These are phyloP conservation scores for Amiota minor DNA, from an alignment of 2,888 invertebrate genomes.

Conservation along the genomic window DNA sequence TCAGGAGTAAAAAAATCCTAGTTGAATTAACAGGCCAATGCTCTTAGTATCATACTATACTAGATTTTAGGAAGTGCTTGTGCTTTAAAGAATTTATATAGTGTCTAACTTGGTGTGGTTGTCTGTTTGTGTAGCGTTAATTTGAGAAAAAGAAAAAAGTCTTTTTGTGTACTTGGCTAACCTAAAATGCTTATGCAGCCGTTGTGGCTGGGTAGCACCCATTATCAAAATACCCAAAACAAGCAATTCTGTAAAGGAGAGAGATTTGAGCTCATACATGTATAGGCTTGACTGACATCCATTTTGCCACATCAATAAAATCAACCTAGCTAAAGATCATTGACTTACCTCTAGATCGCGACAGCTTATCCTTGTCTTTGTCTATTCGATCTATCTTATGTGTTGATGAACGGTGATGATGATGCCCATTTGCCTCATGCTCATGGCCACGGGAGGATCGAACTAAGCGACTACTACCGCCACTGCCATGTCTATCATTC, in stretches of 20 bases:
- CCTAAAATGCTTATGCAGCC: slow-evolving; percentile 65
- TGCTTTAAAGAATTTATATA: slow-evolving; percentile 3
- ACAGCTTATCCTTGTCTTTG: slow-evolving; percentile 56
- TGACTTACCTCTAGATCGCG: slow-evolving; percentile 61
- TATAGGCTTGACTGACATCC: not conserved
- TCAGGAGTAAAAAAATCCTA: not conserved
- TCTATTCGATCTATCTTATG: slow-evolving; percentile 50
- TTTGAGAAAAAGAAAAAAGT: not conserved
- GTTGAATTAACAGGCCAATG: not conserved
- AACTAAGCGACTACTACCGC: slow-evolving; percentile 50
- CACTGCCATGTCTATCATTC: slow-evolving; percentile 22
- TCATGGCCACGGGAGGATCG: slow-evolving; percentile 56
- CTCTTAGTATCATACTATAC: not conserved
- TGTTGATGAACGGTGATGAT: slow-evolving; percentile 46
- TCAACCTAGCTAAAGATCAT: not conserved
- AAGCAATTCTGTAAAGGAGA: slow-evolving; percentile 63
- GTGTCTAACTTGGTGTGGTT: not conserved
- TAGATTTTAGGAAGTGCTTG: slow-evolving; percentile 7
- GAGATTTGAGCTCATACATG: slow-evolving; percentile 30
- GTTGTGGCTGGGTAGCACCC: slow-evolving; percentile 67
- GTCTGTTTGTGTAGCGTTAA: slow-evolving; percentile 13
- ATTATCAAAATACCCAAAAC: slow-evolving; percentile 68
- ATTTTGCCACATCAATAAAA: not conserved
- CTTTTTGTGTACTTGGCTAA: slow-evolving; percentile 46
- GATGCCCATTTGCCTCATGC: slow-evolving; percentile 39